phyloP scores from a whole-genome alignment of 2,888 invertebrate species.

The Phortica okadai region DNA sequence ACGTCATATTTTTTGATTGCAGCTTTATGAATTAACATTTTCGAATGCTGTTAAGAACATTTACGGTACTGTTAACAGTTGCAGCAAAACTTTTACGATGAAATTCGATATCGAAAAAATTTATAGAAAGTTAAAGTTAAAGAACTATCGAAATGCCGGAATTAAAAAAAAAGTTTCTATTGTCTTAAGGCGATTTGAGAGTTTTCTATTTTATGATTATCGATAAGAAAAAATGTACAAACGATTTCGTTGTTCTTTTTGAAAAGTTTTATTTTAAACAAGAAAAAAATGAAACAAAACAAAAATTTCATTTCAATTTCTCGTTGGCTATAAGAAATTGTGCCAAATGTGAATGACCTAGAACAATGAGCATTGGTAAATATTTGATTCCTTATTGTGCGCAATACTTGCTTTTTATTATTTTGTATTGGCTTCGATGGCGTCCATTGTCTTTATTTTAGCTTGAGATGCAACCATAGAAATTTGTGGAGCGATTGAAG shows the following conservation, averaged over 20 bases:
- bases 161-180: too few relatives aligned
- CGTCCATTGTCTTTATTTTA: background rate
- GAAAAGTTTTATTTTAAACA: background rate
- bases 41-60: slow-evolving; percentile 10
- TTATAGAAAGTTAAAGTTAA: too few relatives aligned
- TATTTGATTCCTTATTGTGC: slow-evolving; percentile 3
- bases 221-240: too few relatives aligned
- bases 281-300: background rate
- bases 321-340: background rate
- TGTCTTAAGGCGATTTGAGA: background rate
- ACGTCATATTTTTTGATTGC: too few relatives aligned
- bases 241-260: background rate
- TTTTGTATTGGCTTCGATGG: background rate
- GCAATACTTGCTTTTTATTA: background rate
- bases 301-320: background rate
- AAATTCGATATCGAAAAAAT: too few relatives aligned
- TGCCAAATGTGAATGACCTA: slow-evolving; percentile 21
- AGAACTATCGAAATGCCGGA: too few relatives aligned
- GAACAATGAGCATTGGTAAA: slow-evolving; percentile 9
- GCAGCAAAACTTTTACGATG: too few relatives aligned
- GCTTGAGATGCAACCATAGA: background rate
- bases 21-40: background rate
- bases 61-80: background rate
- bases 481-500: background rate
- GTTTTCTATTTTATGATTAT: background rate